Evolutionary conservation across 2,888 invertebrate species (phyloP).

Genomic region (Sinodicranocentrus sp.): DNA sequence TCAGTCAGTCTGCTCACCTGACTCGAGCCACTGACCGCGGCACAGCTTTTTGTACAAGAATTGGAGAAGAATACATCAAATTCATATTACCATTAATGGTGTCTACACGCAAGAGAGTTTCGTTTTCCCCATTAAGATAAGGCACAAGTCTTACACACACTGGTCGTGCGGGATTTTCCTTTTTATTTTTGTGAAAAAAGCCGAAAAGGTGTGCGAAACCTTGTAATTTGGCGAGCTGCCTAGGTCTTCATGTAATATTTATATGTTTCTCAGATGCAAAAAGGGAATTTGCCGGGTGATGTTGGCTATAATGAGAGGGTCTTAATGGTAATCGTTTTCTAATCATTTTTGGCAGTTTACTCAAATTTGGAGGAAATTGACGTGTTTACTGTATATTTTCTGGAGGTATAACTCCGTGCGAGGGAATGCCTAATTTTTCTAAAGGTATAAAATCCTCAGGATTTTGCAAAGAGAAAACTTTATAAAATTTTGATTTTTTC

Average conservation of each 20-base stretch:
- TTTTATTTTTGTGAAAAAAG: slow-evolving; percentile 9
- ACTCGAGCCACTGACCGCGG: slow-evolving; percentile 45
- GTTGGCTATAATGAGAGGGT: too few relatives aligned
- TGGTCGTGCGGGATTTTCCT: not conserved
- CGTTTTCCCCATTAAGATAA: slow-evolving; percentile 40
- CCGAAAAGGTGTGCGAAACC: slow-evolving; percentile 39
- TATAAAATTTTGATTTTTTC: too few relatives aligned
- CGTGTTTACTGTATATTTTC: too few relatives aligned
- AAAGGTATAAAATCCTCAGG: too few relatives aligned
- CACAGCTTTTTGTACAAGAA: not conserved
- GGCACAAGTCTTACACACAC: not conserved
- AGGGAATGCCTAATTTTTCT: too few relatives aligned
- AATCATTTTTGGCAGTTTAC: too few relatives aligned
- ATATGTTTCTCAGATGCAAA: not conserved
- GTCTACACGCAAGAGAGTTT: slow-evolving; percentile 1
- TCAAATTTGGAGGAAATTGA: too few relatives aligned
- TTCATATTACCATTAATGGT: slow-evolving; percentile 40
- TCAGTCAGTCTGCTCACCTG: slow-evolving; percentile 13
- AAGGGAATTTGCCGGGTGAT: too few relatives aligned
- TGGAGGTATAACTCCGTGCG: too few relatives aligned
- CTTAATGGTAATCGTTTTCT: too few relatives aligned
- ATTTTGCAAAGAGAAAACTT: too few relatives aligned
- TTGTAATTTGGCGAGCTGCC: slow-evolving; percentile 55
- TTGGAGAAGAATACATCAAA: slow-evolving; percentile 18
- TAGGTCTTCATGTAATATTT: not conserved